phyloP scores from a whole-genome alignment of 2,888 invertebrate species.

The Octonoba sinensis region DNA sequence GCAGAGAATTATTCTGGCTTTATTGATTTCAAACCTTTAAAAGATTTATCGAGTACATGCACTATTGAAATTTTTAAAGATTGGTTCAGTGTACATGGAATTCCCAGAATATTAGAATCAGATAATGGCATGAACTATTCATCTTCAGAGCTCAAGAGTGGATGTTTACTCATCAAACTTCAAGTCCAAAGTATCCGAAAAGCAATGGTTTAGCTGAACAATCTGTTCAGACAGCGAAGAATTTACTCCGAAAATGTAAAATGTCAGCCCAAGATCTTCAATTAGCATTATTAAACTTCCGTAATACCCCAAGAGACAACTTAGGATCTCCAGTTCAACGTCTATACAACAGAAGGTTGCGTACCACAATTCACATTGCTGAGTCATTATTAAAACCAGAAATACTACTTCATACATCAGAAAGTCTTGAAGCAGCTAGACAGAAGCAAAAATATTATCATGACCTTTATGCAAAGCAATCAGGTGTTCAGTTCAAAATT shows the following conservation, averaged over 20 bases:
- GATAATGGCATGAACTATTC: not conserved
- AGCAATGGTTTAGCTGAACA: too few relatives aligned
- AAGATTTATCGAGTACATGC: too few relatives aligned
- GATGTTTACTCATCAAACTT: not conserved
- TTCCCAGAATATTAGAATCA: too few relatives aligned
- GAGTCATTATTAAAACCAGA: not conserved
- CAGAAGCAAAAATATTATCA: not conserved
- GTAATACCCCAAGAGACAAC: too few relatives aligned
- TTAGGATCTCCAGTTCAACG: not conserved
- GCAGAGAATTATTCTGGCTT: not conserved
- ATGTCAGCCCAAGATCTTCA: too few relatives aligned
- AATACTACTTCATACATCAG: not conserved
- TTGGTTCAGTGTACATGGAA: too few relatives aligned
- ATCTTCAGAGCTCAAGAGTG: not conserved
- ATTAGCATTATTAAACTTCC: too few relatives aligned
- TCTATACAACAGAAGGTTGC: not conserved
- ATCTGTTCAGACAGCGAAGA: too few relatives aligned
- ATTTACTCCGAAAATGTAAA: too few relatives aligned
- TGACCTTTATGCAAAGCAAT: not conserved
- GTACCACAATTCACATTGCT: not conserved
- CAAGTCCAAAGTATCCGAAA: not conserved
- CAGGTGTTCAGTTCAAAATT: too few relatives aligned
- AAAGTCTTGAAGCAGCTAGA: not conserved
- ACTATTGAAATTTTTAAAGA: too few relatives aligned
- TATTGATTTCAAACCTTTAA: slow-evolving; percentile 7